A percentile compares a stretch with the other conserved stretches of the same genome.
Conservation (phyloP, 2,113 vertebrate genomes). For the Psittacula cyanocephala region DNA sequence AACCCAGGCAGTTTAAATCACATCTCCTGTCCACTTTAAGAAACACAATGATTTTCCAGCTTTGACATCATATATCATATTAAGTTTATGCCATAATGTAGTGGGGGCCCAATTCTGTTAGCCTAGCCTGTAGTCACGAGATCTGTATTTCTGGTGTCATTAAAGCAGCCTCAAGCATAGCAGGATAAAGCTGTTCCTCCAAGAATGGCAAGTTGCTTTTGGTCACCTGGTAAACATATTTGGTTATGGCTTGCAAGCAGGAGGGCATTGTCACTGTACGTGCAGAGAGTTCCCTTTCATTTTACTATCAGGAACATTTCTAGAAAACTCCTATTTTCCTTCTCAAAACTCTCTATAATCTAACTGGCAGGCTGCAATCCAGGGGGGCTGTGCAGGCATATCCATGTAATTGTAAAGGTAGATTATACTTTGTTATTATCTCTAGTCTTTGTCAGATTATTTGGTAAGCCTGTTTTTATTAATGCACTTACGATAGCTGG, state of each 20-base stretch:
- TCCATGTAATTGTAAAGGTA: background rate
- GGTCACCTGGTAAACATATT: background rate
- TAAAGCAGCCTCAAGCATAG: background rate
- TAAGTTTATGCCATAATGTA: background rate
- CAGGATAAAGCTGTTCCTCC: background rate
- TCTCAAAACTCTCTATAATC: background rate
- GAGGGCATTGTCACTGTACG: background rate
- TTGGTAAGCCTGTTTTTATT: background rate
- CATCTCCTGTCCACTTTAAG: slow-evolving; percentile 9
- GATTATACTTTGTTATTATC: background rate
- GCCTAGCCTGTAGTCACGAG: fast-evolving
- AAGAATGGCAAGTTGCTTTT: background rate
- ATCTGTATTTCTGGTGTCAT: background rate
- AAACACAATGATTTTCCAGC: background rate
- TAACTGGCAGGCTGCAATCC: background rate
- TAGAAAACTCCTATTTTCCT: background rate
- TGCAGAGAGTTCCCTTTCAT: background rate
- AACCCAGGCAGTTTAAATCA: background rate
- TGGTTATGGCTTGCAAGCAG: background rate
- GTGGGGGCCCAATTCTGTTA: background rate
- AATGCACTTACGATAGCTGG: background rate
- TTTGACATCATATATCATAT: background rate
- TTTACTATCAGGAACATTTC: fast-evolving
- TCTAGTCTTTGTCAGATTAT: background rate
- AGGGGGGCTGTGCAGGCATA: background rate